Evolutionary conservation across 1,140 invertebrate genomes (phyloP), one percentile per base, ranked within the genome.

Genomic region (Drosophila serrata): DNA sequence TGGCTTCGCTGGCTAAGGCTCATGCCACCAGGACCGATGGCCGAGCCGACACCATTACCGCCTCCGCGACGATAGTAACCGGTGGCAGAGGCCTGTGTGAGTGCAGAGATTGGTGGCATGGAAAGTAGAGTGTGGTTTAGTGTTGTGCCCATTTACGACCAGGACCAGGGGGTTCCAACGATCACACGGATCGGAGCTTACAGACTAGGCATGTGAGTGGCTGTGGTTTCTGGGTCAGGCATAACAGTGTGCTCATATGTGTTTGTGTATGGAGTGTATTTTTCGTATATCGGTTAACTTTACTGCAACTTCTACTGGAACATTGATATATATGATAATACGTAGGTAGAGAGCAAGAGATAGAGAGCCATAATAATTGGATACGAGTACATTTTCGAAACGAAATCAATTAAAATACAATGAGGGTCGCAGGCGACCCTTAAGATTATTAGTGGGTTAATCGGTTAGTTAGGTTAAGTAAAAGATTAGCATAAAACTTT

Each of bases 1-100:
- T 93, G 93, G 73, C 93, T 93, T 35, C 93, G 86, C 69, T 93
- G 93, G 70, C 92, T 92, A 11, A 93, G 76, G 79, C 92, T 91
- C 90, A 92, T 92, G 65, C 93, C 79, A 93, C 94, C 87, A 92
- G 95, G 94, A 94, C 95, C 81, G 55, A 92, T 86, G 56, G 78
- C 58, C 17, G 77, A 65, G 35, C 80, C 77, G 49, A 81, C 76
- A 93, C 94, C 88, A 94, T 95, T 95, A 56, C 77, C 85, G 31
- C 74, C 82, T 55, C 95, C 80, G 51, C 91, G 92, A 65, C 87
- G 72, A 76, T 92, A 92, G 40, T 84, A 90, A 46, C 82, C 81
- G 27, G 86, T 82, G 43, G 87, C 86, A 55, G 86, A 84, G 22
- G 82, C 76, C 82, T 90, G 63, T 37, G 57, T 31, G 17, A 27